Evolutionary conservation across 1,140 invertebrate genomes (phyloP), one percentile per base, ranked within the genome.

Genomic region (Conus ventricosus): DNA sequence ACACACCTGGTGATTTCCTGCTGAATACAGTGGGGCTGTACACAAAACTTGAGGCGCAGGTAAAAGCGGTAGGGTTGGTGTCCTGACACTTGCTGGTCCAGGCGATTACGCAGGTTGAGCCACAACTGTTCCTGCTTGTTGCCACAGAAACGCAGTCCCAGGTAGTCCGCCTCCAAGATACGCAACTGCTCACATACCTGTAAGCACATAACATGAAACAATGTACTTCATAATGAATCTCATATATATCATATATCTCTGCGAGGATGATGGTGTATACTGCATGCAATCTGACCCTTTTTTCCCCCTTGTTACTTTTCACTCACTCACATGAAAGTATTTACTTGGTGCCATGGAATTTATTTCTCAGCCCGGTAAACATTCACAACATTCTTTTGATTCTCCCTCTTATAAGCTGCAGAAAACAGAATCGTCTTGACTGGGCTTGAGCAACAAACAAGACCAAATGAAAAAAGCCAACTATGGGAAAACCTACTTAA

Each of bases 151-250:
- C 97, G 96, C 15, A 98, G 96, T 1, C 98, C 98, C 94, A 98
- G 98, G 94, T 98, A 98, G 95, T 98, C 97, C 89, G 97, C 97
- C 95, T 98, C 98, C 90, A 97, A 97, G 90, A 98, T 97, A 57
- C 97, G 97, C 89, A 98, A 94, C 87, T 96, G 96, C 91, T 97
- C 96, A 94, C 97, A 98, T 10, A 97, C 97, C 98, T 98, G 95
- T 53, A 57, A 96, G 91, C 11, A 87, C 57, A 76, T 75, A 39
- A 39, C 39, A 39, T 39, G 39, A 39, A 39, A 39, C 83, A 84
- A 75, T 87, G 88, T 13, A 60, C 27, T 88, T 17, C 84, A 25
- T 55, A 55, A 63, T 85, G n/a, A 85, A 39, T 39, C 39, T 39
- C 71, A 75, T 25, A 75, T 25, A 75, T 75, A 75, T 75, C 3